These are phyloP conservation scores for Crocidura indochinensis DNA, from an alignment of 2,797 vertebrate species.

Conservation along the genomic window DNA sequence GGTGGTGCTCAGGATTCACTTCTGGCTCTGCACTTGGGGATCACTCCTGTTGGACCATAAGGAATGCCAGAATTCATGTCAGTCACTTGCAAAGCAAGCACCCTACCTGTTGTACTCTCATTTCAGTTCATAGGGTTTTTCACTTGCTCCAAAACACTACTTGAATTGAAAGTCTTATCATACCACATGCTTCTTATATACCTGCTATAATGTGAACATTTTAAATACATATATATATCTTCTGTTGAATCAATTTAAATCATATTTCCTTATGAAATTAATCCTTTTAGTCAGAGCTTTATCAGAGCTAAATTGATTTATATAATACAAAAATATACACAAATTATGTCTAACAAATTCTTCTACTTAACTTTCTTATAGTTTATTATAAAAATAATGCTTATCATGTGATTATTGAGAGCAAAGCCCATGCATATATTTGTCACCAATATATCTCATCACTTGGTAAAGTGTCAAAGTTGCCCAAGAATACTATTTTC, in stretches of 20 bases:
- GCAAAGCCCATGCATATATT: background rate
- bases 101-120: too few species aligned
- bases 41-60: too few species aligned
- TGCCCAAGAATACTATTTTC: conserved; percentile 11
- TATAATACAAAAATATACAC: conserved; percentile 52
- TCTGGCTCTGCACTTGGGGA: too few species aligned
- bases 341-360: conserved; percentile 20
- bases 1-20: too few species aligned
- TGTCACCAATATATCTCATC: background rate
- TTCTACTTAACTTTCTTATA: background rate
- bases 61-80: too few species aligned
- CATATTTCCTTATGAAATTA: conserved; percentile 45
- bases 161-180: conserved; percentile 60
- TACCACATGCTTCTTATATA: background rate
- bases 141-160: conserved; percentile 35
- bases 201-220: conserved; percentile 37
- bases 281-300: conserved; percentile 46
- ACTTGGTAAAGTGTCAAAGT: background rate
- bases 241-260: conserved; percentile 20
- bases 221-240: conserved; percentile 5
- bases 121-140: background rate
- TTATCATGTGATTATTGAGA: background rate
- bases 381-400: conserved; percentile 2
- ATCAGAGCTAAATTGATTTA: conserved; percentile 30
- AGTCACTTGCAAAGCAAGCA: too few species aligned